These are phyloP conservation scores for Pagrus major DNA, from an alignment of 2,113 vertebrate genomes.

Conservation along the genomic window DNA sequence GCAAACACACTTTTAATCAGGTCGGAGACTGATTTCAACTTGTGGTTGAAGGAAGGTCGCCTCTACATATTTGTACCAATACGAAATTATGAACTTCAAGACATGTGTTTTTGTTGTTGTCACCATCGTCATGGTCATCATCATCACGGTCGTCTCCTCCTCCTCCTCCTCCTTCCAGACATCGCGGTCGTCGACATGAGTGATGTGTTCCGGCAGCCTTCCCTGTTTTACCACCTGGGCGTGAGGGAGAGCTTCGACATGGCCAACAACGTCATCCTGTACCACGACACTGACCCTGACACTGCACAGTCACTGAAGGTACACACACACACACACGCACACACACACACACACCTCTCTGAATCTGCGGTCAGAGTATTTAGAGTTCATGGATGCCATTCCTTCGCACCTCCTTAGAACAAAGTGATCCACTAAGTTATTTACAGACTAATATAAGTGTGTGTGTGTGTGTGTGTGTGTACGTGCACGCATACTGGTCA, in stretches of 20 bases:
- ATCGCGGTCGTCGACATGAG: constrained; percentile 97
- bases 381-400: constrained; percentile 35
- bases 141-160: background rate
- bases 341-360: background rate
- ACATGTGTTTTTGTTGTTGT: background rate
- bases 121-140: background rate
- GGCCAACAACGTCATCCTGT: constrained; percentile 97
- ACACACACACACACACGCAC: constrained; percentile 41
- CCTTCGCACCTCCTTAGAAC: constrained; percentile 26
- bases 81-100: background rate
- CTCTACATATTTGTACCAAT: background rate
- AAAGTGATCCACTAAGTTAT: constrained; percentile 63
- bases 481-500: background rate
- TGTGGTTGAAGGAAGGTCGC: too few species aligned
- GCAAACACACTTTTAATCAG: background rate
- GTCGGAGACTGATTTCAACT: background rate
- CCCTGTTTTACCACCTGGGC: constrained; percentile 95
- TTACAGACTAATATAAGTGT: constrained; percentile 41
- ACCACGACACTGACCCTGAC: constrained; percentile 91
- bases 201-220: constrained; percentile 92
- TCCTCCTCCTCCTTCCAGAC: constrained; percentile 84
- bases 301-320: constrained; percentile 95
- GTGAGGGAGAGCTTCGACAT: constrained; percentile 97
- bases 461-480: constrained; percentile 9
- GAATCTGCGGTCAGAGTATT: background rate